Evolutionary conservation across 2,888 invertebrate genomes (phyloP), one percentile per base, ranked within the genome.

Genomic region (Electrophaes corylata): DNA sequence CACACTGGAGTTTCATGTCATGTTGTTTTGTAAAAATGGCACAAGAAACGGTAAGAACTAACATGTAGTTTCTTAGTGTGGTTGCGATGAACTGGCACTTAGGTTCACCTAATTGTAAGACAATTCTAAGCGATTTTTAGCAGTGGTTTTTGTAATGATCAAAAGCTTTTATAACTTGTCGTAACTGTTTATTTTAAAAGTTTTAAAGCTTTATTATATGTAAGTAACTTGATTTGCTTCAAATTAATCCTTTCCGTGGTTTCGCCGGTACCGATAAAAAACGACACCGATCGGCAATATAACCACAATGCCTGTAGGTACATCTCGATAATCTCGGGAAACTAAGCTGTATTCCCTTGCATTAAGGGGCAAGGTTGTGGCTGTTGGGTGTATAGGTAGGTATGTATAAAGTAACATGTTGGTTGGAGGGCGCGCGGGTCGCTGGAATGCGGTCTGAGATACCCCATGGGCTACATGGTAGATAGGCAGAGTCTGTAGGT

Each of bases 171-270:
- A 29, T 1, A 6, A 6, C 26, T 29, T 29, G 8, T 33, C 2
- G 4, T 19, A 3, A 6, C 20, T 41, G 11, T 20, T 20, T 4
- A 5, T 33, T 33, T 20, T 5, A 20, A 5, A 41, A 10, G 1
- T 20, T 5, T 20, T 14, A 35, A 46, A 46, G 35, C 12, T 20
- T 35, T 66, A 68, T 75, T 76, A 76, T 69, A 74, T 74, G 73
- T 75, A 80, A 80, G 78, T n/a, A n/a, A 79, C 78, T 81, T 83
- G 86, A 86, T 87, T 87, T 86, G 78, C 83, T 78, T 84, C 80
- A 79, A 88, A 88, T 89, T 86, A 89, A 88, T 88, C 88, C 84
- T 86, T 87, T 86, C 84, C 86, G 83, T 79, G 82, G 86, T 86
- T 87, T 86, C 78, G 83, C 77, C 71, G 81, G 74, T 63, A 74